phyloP scores from a whole-genome alignment of 64 coral and sea anemone species.

The Dendronephthya gigantea region DNA sequence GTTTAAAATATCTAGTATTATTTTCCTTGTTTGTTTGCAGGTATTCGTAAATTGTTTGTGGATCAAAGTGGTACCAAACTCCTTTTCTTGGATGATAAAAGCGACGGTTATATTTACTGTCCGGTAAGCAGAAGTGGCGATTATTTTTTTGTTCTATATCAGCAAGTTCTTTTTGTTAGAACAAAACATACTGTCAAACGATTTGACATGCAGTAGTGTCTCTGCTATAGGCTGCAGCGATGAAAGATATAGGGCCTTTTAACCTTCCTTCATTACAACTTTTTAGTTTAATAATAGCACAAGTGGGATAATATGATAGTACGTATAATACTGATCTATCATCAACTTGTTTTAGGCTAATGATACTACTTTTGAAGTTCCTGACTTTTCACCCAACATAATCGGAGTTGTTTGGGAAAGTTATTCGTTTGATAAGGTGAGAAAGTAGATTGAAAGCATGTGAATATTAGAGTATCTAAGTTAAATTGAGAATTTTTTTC shows the following conservation, averaged over 20 bases:
- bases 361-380: constrained; percentile 95
- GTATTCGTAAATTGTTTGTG: constrained; percentile 87
- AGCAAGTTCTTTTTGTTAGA: not conserved
- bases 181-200: too few relatives aligned
- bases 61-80: constrained; percentile 76
- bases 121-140: constrained; percentile 42
- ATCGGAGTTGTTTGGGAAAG: constrained; percentile 93
- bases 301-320: too few relatives aligned
- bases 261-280: too few relatives aligned
- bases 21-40: constrained; percentile 21
- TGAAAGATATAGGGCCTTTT: too few relatives aligned
- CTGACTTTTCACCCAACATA: constrained; percentile 92
- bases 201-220: not conserved
- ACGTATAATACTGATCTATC: too few relatives aligned
- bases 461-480: too few relatives aligned
- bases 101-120: constrained; percentile 95
- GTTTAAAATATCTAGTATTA: not conserved
- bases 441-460: not conserved
- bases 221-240: not conserved
- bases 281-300: too few relatives aligned
- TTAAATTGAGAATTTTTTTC: too few relatives aligned
- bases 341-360: constrained; percentile 47
- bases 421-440: constrained; percentile 83
- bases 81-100: constrained; percentile 93
- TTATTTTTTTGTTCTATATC: not conserved